Percentiles rank a stretch among this genome's conserved stretches.
These are phyloP conservation scores for Timema podura DNA, from an alignment of 2,888 invertebrate genomes.

Conservation along the genomic window DNA sequence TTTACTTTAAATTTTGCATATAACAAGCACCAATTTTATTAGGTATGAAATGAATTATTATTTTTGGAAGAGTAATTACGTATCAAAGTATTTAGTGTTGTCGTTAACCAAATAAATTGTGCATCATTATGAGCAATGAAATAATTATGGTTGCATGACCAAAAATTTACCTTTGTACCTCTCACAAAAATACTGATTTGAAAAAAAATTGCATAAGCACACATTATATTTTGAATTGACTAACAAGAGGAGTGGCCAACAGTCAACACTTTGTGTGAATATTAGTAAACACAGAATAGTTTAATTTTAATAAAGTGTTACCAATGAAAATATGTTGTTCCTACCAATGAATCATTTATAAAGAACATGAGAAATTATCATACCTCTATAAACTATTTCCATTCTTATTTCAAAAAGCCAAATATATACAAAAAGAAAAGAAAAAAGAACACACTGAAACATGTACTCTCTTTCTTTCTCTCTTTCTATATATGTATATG, in stretches of 20 bases:
- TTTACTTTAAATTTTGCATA: no score
- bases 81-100: slow-evolving; percentile 30
- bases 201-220: neutral
- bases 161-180: slow-evolving; percentile 10
- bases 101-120: slow-evolving; percentile 28
- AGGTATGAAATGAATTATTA: slow-evolving; percentile 21
- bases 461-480: slow-evolving; percentile 11
- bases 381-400: neutral
- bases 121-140: slow-evolving; percentile 31
- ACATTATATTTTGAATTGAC: neutral
- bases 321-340: no score
- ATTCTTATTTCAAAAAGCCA: slow-evolving; percentile 16
- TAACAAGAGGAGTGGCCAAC: slow-evolving; percentile 28
- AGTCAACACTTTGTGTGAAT: slow-evolving; percentile 20
- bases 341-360: neutral
- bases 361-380: no score
- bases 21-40: neutral
- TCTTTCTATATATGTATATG: no score
- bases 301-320: slow-evolving; percentile 3
- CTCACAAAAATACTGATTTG: slow-evolving; percentile 24
- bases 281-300: slow-evolving; percentile 2
- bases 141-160: slow-evolving; percentile 21
- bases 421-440: slow-evolving; percentile 17
- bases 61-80: slow-evolving; percentile 29
- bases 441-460: slow-evolving; percentile 21